A percentile compares a stretch with the other conserved stretches of the same genome.
Conservation (phyloP, 2,797 vertebrate genomes). For the Oreortyx pictus region DNA sequence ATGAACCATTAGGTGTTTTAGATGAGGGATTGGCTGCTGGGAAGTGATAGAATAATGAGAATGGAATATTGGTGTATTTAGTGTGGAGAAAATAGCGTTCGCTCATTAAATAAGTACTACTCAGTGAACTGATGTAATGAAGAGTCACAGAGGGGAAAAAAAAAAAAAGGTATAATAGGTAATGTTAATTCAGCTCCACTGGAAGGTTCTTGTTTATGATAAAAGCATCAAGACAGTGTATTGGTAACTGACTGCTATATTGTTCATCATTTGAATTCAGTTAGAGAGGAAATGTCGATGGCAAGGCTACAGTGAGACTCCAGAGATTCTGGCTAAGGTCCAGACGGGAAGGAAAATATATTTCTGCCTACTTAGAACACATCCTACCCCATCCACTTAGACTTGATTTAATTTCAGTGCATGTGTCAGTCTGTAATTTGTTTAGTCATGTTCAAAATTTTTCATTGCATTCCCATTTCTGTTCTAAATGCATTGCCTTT, state of each 20-base stretch:
- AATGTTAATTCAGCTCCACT: background rate
- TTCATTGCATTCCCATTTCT: background rate
- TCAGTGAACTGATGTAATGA: background rate
- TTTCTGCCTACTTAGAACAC: background rate
- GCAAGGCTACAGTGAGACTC: background rate
- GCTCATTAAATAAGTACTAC: background rate
- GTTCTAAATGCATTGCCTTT: background rate
- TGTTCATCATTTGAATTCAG: background rate
- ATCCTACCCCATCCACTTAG: background rate
- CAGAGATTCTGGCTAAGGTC: background rate
- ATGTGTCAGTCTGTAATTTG: background rate
- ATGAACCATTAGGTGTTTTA: background rate
- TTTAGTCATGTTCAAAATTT: fast-evolving
- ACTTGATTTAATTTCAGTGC: background rate
- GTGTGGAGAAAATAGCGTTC: background rate
- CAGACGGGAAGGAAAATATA: background rate
- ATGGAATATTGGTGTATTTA: background rate
- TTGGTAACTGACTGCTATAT: background rate
- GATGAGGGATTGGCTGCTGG: background rate
- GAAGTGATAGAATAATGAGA: background rate
- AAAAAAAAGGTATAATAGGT: background rate
- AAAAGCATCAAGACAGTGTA: background rate
- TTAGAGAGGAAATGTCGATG: background rate
- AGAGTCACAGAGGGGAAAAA: background rate
- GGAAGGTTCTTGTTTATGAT: background rate